Conservation (phyloP, 2,888 invertebrate genomes). For the Copidosoma aretas region DNA sequence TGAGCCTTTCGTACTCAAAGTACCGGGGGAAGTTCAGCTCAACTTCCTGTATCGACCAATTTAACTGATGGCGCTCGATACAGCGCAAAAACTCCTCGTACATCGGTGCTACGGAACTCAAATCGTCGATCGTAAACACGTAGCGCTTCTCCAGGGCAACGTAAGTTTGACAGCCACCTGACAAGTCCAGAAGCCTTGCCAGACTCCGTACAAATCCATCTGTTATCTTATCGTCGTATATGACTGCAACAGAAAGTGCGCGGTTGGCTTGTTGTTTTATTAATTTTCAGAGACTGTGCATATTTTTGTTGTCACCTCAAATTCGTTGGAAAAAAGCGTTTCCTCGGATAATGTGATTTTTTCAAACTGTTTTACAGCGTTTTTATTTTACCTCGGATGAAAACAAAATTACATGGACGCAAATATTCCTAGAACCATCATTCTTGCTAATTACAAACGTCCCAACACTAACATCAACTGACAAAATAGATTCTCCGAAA, state of each 20-base stretch:
- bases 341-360: too few relatives aligned
- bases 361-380: too few relatives aligned
- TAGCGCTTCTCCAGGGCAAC: conserved; percentile 85
- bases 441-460: too few relatives aligned
- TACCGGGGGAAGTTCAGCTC: conserved; percentile 79
- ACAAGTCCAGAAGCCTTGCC: conserved; percentile 70
- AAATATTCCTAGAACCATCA: too few relatives aligned
- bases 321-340: too few relatives aligned
- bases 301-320: too few relatives aligned
- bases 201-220: conserved; percentile 79
- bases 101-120: conserved; percentile 85
- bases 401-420: too few relatives aligned
- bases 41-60: conserved; percentile 70
- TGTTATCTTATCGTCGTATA: conserved; percentile 84
- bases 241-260: conserved; percentile 70
- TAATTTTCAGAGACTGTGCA: too few relatives aligned
- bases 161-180: conserved; percentile 65
- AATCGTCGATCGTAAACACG: conserved; percentile 82
- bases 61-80: conserved; percentile 63
- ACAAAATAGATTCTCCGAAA: too few relatives aligned
- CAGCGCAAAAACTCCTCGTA: conserved; percentile 81
- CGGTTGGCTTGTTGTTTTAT: too few relatives aligned
- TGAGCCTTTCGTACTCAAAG: conserved; percentile 81
- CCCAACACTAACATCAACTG: too few relatives aligned
- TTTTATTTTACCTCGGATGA: too few relatives aligned